Evolutionary conservation across 2,888 invertebrate genomes (phyloP).

Genomic region (Reticulitermes lucifugus): DNA sequence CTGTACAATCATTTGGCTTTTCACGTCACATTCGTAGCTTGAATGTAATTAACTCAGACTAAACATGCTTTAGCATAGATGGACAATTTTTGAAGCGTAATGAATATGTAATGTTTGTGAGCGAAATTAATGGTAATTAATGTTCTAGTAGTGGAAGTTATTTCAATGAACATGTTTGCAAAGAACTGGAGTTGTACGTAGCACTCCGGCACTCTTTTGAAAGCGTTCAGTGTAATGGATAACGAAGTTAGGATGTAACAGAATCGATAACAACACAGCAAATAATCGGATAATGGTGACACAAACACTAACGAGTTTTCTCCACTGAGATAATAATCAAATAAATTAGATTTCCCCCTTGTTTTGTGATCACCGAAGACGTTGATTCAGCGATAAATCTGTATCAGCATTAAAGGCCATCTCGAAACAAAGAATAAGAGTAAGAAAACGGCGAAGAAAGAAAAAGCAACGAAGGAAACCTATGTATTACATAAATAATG

Average conservation of each 20-base stretch:
- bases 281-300: slow-evolving; percentile 18
- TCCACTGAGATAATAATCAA: neutral
- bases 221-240: slow-evolving; percentile 8
- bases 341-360: too few relatives aligned
- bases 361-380: too few relatives aligned
- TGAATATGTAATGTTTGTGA: neutral
- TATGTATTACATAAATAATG: too few relatives aligned
- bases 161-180: neutral
- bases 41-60: neutral
- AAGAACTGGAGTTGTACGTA: neutral
- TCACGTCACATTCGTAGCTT: neutral
- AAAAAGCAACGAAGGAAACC: too few relatives aligned
- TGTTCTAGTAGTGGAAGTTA: neutral
- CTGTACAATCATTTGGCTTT: neutral
- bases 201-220: neutral
- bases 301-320: neutral
- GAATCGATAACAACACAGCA: slow-evolving; percentile 5
- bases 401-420: too few relatives aligned
- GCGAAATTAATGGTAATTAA: slow-evolving; percentile 5
- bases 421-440: too few relatives aligned
- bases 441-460: too few relatives aligned
- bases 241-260: slow-evolving; percentile 3
- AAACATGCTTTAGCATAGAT: neutral
- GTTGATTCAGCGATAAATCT: too few relatives aligned
- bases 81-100: neutral